A percentile compares a stretch with the other conserved stretches of the same genome.
Conservation (phyloP, 2,113 vertebrate species). For the Centropus bengalensis region DNA sequence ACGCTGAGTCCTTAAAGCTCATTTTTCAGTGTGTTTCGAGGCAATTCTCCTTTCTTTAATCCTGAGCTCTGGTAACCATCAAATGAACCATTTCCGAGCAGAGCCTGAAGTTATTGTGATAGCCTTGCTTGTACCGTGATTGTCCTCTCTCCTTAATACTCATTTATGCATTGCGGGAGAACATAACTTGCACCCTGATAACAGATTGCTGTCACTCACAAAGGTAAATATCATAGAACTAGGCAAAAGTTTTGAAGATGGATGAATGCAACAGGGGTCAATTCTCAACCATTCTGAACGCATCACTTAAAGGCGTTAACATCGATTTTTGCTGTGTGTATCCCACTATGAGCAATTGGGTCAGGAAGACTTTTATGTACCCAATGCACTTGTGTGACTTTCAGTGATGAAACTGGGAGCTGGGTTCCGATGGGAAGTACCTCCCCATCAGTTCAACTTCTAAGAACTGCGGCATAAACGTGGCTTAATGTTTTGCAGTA, state of each 20-base stretch:
- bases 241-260: background rate
- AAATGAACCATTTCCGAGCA: background rate
- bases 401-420: slow-evolving; percentile 16
- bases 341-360: slow-evolving; percentile 42
- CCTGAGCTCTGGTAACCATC: background rate
- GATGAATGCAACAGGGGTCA: background rate
- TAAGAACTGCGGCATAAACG: slow-evolving; percentile 28
- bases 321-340: slow-evolving; percentile 49
- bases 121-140: background rate
- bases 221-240: background rate
- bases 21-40: background rate
- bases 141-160: background rate
- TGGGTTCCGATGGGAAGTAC: slow-evolving; percentile 20
- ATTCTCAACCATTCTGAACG: background rate
- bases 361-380: slow-evolving; percentile 28
- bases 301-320: background rate
- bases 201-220: background rate
- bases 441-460: background rate
- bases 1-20: background rate
- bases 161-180: background rate
- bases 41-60: background rate
- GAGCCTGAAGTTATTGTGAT: background rate
- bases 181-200: background rate
- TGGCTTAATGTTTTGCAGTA: slow-evolving; percentile 21
- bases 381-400: slow-evolving; percentile 13